Base-by-base conservation (phyloP, 2,797 vertebrate species). In the Pyrocephalus nanus region DNA sequence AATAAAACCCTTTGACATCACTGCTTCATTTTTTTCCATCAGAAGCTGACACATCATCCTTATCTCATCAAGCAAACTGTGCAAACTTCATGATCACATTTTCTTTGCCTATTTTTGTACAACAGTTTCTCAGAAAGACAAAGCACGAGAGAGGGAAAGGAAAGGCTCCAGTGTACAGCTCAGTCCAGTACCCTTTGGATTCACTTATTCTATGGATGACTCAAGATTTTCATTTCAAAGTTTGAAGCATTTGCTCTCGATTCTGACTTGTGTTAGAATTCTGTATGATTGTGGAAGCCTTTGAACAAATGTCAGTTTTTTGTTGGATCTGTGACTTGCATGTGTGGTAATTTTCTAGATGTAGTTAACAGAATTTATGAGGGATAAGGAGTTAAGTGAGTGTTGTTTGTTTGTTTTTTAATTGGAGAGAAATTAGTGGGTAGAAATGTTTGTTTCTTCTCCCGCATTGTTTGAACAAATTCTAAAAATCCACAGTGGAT, bases 381-480 rank as follows among this genome's bases (percentile, higher is more conserved):
- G 30, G 73, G 60, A 64, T 87, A 93, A 93, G 20, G 64, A 92
- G 36, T 82, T 91, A 83, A 77, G 71, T 82, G 53, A 74, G 32
- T 79, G 58, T 48, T 92, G 54, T 58, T 76, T 27, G 29, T 15
- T 11, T 70, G 34, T 21, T 86, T 78, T 79, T 77, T 73, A 81
- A 92, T 81, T 76, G 43, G 25, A 51, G 61, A 71, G 18, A 91
- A 96, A 76, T 79, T 70, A 73, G 78, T 91, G 25, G 25, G 48
- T 88, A 89, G 57, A 84, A 94, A 72, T 54, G 25, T 72, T 95
- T 95, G 62, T 72, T 93, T 95, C 86, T 93, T 81, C 85, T 81
- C 80, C 60, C 62, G 79, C 48, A 70, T 91, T 83, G 62, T 85
- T 95, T 72, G 74, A 94, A 79, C 64, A 81, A 83, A 91, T 92